Conservation (phyloP, 1,140 invertebrate species). For the Catajapyx aquilonaris region DNA sequence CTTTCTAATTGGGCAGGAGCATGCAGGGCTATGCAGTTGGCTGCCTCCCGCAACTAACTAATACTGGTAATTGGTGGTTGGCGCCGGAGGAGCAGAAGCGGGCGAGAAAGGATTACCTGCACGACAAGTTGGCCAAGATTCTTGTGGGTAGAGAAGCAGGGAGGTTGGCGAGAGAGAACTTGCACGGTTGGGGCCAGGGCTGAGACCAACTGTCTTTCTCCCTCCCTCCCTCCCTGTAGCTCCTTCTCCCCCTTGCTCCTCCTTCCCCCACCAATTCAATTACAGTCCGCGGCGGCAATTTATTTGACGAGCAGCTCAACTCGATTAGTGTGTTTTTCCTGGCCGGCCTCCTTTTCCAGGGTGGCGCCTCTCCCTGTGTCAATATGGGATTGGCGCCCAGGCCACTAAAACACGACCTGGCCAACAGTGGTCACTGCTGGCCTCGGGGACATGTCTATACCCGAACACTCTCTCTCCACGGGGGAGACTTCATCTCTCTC, state of each 20-base stretch:
- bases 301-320: constrained; percentile 4
- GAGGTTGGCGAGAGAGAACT: no score
- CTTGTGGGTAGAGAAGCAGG: no score
- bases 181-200: no score
- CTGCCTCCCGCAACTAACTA: no score
- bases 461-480: constrained; percentile 18
- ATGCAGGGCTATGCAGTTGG: no score
- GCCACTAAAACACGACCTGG: no score
- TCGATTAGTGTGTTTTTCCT: neutral
- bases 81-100: no score
- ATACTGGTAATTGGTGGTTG: no score
- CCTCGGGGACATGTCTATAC: constrained; percentile 12
- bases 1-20: no score
- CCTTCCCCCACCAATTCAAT: constrained; percentile 7
- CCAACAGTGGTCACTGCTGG: constrained; percentile 15
- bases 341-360: constrained; percentile 1
- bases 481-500: constrained; percentile 11
- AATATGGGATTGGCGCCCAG: no score
- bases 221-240: constrained; percentile 1
- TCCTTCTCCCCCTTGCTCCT: constrained; percentile 7
- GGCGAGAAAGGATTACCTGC: no score
- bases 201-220: constrained; percentile 5
- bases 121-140: no score
- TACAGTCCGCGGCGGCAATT: constrained; percentile 11
- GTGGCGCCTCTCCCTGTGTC: constrained; percentile 1